phyloP scores from a whole-genome alignment of 2,888 invertebrate species.

The Mythimna vitellina region DNA sequence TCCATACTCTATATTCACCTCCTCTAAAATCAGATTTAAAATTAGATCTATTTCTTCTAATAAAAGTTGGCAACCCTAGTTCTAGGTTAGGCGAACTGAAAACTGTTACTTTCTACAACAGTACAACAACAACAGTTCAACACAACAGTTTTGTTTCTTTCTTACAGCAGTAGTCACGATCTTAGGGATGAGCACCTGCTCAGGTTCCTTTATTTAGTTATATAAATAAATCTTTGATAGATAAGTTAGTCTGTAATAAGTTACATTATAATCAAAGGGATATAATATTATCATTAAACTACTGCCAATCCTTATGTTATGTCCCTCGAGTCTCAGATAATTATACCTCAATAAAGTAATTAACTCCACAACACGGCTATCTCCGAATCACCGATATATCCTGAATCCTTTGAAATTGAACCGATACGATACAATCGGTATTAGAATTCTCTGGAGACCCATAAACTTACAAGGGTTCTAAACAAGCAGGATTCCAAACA shows the following conservation, averaged over 20 bases:
- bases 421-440: slow-evolving; percentile 33
- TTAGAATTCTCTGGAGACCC: slow-evolving; percentile 28
- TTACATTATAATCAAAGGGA: too few relatives aligned
- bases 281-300: background rate
- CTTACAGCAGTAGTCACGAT: background rate
- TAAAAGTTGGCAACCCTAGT: too few relatives aligned
- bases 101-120: background rate
- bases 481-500: slow-evolving; percentile 30
- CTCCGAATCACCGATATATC: slow-evolving; percentile 24
- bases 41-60: too few relatives aligned
- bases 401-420: slow-evolving; percentile 28
- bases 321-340: background rate
- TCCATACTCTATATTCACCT: too few relatives aligned
- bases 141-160: too few relatives aligned
- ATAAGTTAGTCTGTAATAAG: background rate
- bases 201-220: background rate
- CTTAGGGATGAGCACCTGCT: background rate
- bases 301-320: background rate
- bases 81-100: background rate
- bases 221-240: too few relatives aligned
- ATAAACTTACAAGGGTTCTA: slow-evolving; percentile 42
- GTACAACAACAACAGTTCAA: too few relatives aligned
- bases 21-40: too few relatives aligned
- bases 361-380: slow-evolving; percentile 24
- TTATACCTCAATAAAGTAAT: slow-evolving; percentile 17